Percentiles rank a stretch among this genome's conserved stretches.
Evolutionary conservation across 2,113 vertebrate genomes (phyloP).

Genomic region (Delphinus delphis): DNA sequence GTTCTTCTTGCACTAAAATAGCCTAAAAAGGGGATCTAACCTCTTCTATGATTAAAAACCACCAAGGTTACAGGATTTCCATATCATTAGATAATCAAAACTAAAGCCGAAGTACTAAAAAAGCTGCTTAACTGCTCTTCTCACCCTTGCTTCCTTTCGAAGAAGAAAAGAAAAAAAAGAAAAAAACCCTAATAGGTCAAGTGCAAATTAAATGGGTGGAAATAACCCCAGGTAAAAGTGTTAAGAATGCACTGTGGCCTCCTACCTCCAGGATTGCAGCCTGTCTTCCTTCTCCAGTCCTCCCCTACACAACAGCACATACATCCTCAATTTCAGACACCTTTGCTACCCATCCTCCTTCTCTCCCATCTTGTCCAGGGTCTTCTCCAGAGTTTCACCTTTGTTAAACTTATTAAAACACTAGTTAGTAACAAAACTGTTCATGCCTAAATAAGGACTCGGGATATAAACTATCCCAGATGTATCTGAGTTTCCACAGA

Average conservation of each 20-base stretch:
- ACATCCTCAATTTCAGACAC: not conserved
- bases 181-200: not conserved
- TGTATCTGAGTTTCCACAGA: conserved; percentile 10
- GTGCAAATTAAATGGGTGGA: not conserved
- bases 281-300: not conserved
- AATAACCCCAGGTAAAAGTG: not conserved
- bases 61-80: not conserved
- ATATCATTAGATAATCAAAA: conserved; percentile 15
- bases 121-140: not conserved
- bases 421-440: not conserved
- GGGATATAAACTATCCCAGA: not conserved
- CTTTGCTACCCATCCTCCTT: not conserved
- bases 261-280: not conserved
- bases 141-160: not conserved
- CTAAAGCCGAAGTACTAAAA: not conserved
- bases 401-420: conserved; percentile 12
- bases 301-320: not conserved
- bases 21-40: not conserved
- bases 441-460: not conserved
- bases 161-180: not conserved
- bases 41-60: conserved; percentile 12
- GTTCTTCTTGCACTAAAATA: conserved; percentile 24
- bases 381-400: conserved; percentile 4
- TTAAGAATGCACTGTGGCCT: not conserved
- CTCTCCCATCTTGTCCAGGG: not conserved